phyloP scores from a whole-genome alignment of 2,113 vertebrate species.

The Engraulis encrasicolus region DNA sequence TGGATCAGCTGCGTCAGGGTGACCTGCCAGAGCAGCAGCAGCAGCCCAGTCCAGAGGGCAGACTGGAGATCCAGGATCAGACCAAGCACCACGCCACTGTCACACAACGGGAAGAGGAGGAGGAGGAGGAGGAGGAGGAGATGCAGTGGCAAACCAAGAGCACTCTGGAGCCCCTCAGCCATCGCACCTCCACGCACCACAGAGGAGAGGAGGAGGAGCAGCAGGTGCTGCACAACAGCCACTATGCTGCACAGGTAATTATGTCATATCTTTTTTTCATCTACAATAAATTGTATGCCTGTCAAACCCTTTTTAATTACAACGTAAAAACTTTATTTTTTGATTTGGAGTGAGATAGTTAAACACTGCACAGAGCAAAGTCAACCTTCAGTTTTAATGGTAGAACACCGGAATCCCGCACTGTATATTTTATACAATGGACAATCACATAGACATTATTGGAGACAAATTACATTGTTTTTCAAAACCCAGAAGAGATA shows the following conservation, averaged over 20 bases:
- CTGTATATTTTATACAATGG: too few relatives aligned
- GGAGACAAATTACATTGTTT: background rate
- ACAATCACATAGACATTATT: background rate
- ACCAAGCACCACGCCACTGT: constrained; percentile 65
- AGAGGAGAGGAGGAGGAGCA: constrained; percentile 57
- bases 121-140: constrained; percentile 82
- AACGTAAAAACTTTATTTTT: too few relatives aligned
- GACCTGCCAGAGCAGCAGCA: constrained; percentile 82
- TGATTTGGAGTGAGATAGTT: too few relatives aligned
- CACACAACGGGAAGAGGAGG: constrained; percentile 62
- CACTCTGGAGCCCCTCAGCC: constrained; percentile 82
- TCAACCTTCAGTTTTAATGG: too few relatives aligned
- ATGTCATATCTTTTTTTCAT: too few relatives aligned
- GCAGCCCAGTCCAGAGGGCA: constrained; percentile 79
- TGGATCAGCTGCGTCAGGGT: constrained; percentile 79
- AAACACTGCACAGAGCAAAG: too few relatives aligned
- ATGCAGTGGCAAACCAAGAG: constrained; percentile 79
- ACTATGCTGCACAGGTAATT: constrained; percentile 85
- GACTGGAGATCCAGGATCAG: constrained; percentile 65
- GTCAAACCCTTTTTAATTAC: too few relatives aligned
- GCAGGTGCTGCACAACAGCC: constrained; percentile 80
- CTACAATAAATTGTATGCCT: too few relatives aligned
- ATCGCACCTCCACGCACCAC: constrained; percentile 81
- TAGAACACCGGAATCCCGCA: too few relatives aligned
- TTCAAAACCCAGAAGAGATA: background rate